phyloP scores from a whole-genome alignment of 2,888 invertebrate genomes.

The Salticus scenicus region DNA sequence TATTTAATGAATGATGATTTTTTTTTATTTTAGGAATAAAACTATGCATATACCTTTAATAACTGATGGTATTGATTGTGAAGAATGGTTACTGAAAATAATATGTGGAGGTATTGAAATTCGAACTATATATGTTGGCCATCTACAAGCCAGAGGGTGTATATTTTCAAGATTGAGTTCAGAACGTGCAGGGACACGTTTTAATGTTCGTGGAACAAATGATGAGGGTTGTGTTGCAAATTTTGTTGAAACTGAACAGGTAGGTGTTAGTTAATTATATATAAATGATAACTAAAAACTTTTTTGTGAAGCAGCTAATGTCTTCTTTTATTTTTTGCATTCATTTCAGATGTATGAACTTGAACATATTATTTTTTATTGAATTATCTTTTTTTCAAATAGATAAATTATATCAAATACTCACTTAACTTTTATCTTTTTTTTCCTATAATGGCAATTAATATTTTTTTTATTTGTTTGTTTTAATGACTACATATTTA shows the following conservation, averaged over 20 bases:
- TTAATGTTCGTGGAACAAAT: constrained; percentile 98
- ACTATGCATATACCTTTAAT: constrained; percentile 95
- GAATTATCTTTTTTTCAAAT: neutral
- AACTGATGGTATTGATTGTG: constrained; percentile 91
- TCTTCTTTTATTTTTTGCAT: neutral
- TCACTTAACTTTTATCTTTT: neutral
- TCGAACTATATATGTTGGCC: constrained; percentile 97
- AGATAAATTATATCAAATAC: neutral
- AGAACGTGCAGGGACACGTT: constrained; percentile 97
- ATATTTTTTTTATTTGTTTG: neutral
- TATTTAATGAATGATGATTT: no score
- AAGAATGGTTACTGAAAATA: constrained; percentile 92
- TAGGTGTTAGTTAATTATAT: constrained; percentile 77
- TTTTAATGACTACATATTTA: neutral
- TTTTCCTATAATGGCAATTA: neutral
- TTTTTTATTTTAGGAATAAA: constrained; percentile 83
- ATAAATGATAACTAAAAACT: no score
- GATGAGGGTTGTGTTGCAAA: constrained; percentile 99
- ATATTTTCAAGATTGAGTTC: constrained; percentile 96
- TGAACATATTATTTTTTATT: neutral
- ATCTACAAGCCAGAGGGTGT: constrained; percentile 94
- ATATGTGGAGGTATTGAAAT: constrained; percentile 99
- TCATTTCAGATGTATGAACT: neutral
- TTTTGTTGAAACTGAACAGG: constrained; percentile 99
- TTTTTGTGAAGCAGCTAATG: no score